phyloP scores from a whole-genome alignment of 1,140 invertebrate genomes.

The Laupala kohalensis region DNA sequence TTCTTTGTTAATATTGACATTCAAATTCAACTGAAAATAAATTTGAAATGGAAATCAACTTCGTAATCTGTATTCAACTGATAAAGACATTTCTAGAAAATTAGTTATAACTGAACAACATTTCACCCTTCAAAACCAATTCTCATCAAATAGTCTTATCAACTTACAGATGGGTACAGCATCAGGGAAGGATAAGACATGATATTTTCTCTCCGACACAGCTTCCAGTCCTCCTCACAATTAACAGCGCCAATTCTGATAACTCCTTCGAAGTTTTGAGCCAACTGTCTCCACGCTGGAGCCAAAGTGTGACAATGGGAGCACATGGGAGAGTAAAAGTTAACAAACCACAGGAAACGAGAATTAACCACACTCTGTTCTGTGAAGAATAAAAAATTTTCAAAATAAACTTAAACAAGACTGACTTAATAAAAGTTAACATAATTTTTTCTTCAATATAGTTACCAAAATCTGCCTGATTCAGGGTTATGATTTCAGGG shows the following conservation, averaged over 20 bases:
- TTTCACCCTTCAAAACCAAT: background rate
- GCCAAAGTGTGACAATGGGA: constrained; percentile 70
- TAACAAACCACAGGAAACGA: constrained; percentile 65
- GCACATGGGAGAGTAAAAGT: constrained; percentile 76
- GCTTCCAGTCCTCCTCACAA: constrained; percentile 58
- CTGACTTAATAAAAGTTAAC: background rate
- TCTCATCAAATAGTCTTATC: background rate
- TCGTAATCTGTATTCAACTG: too few species aligned
- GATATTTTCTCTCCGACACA: constrained; percentile 53
- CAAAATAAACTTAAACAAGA: background rate
- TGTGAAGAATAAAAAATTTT: too few species aligned
- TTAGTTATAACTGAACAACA: background rate
- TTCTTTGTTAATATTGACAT: too few species aligned
- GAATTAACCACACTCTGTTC: constrained; percentile 46
- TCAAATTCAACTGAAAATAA: too few species aligned
- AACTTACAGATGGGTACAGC: constrained; percentile 31
- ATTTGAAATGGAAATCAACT: too few species aligned
- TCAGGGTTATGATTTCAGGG: constrained; percentile 63
- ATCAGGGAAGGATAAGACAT: constrained; percentile 55
- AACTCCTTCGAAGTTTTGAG: constrained; percentile 53
- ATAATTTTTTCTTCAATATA: constrained; percentile 17
- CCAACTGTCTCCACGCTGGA: constrained; percentile 63
- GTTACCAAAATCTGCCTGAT: constrained; percentile 61
- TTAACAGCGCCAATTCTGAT: constrained; percentile 66
- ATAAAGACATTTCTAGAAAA: background rate